phyloP scores from a whole-genome alignment of 2,113 vertebrate genomes.

The Panurus biarmicus region DNA sequence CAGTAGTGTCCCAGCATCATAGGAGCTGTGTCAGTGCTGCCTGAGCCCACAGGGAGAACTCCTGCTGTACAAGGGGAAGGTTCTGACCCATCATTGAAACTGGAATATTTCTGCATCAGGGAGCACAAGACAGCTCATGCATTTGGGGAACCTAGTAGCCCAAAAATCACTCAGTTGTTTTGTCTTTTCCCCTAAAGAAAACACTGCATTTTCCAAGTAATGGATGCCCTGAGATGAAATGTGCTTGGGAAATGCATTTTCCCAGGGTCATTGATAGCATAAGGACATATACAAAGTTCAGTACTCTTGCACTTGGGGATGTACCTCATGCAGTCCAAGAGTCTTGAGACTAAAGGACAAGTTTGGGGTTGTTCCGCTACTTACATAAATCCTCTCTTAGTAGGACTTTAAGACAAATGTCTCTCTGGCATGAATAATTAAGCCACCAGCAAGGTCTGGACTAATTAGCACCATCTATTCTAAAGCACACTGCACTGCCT shows the following conservation, averaged over 20 bases:
- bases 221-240: background rate
- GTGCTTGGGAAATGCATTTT: background rate
- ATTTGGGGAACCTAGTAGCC: background rate
- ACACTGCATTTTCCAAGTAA: background rate
- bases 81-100: background rate
- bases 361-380: background rate
- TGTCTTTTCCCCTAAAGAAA: background rate
- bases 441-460: background rate
- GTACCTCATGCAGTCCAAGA: background rate
- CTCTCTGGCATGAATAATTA: background rate
- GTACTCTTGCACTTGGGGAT: background rate
- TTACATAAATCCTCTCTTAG: background rate
- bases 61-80: background rate
- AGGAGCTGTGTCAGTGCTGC: background rate
- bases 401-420: background rate
- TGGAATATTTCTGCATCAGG: background rate
- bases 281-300: background rate
- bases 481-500: background rate
- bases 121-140: background rate
- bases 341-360: background rate
- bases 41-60: background rate
- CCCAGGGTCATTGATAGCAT: background rate
- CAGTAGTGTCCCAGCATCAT: background rate
- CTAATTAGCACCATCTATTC: background rate
- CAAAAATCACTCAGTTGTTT: background rate